Conservation (phyloP, 2,113 vertebrate genomes). For the Leptodactylus fuscus region DNA sequence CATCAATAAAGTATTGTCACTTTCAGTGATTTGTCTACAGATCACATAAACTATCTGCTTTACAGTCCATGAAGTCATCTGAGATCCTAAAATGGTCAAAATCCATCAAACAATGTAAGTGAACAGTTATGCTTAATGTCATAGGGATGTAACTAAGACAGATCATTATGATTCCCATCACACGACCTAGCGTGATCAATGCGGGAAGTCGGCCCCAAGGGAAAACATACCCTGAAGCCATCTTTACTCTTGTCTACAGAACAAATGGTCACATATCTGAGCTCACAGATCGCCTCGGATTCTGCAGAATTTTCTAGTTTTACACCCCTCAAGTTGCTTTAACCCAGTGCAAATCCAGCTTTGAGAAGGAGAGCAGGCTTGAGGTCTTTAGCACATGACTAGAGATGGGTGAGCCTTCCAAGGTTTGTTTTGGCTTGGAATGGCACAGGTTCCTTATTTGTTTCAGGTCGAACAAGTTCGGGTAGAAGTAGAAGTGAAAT, state of each 20-base stretch:
- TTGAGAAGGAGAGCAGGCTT: no score
- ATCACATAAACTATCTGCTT: constrained; percentile 20
- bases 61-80: background rate
- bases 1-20: background rate
- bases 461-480: no score
- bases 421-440: no score
- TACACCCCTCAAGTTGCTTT: no score
- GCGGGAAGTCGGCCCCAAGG: background rate
- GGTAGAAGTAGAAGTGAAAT: no score
- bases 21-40: background rate
- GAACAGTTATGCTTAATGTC: constrained; percentile 1
- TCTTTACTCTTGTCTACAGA: background rate
- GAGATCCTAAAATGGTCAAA: background rate
- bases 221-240: background rate
- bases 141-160: constrained; percentile 3
- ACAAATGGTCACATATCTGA: background rate
- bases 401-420: no score
- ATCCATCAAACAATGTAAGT: background rate
- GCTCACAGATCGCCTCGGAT: no score
- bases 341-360: no score
- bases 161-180: background rate
- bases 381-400: no score
- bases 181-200: background rate
- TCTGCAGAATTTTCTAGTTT: no score
- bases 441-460: no score